phyloP scores from a whole-genome alignment of 64 coral and sea anemone species.

The Anthopleura sola region DNA sequence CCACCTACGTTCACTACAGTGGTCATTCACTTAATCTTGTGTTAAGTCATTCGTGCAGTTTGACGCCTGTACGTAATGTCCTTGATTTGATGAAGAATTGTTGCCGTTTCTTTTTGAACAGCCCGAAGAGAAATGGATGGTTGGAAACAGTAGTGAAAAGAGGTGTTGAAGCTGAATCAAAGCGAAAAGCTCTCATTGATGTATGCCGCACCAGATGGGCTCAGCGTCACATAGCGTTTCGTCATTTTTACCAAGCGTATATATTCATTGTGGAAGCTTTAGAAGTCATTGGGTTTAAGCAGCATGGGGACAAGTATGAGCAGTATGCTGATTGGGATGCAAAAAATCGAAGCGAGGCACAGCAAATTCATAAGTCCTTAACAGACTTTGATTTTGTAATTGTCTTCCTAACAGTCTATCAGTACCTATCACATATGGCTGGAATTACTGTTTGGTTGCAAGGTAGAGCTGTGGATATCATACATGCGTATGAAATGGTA shows the following conservation, averaged over 20 bases:
- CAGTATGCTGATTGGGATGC: constrained; percentile 31
- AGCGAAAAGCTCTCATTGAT: constrained; percentile 39
- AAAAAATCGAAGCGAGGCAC: constrained; percentile 32
- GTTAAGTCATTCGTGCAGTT: constrained; percentile 39
- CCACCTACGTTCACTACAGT: constrained; percentile 45
- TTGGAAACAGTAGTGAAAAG: constrained; percentile 28
- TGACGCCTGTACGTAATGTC: constrained; percentile 48
- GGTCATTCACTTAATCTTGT: constrained; percentile 51
- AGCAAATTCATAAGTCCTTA: constrained; percentile 21
- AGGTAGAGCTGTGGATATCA: constrained; percentile 17
- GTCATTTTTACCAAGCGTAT: constrained; percentile 46
- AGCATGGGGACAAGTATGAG: constrained; percentile 41
- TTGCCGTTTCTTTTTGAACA: constrained; percentile 43
- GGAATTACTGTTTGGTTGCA: constrained; percentile 2
- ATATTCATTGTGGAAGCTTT: constrained; percentile 21
- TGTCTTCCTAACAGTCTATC: constrained; percentile 43
- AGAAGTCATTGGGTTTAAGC: not conserved
- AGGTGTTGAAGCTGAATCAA: constrained; percentile 10
- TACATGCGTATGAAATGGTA: constrained; percentile 11
- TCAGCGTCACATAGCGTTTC: constrained; percentile 25
- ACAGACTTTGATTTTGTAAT: constrained; percentile 49
- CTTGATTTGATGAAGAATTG: constrained; percentile 39
- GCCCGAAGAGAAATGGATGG: constrained; percentile 50
- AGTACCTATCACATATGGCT: constrained; percentile 29
- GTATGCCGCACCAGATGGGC: constrained; percentile 49